Conservation (phyloP, 1,140 invertebrate genomes). For the Aphelinus certus region DNA sequence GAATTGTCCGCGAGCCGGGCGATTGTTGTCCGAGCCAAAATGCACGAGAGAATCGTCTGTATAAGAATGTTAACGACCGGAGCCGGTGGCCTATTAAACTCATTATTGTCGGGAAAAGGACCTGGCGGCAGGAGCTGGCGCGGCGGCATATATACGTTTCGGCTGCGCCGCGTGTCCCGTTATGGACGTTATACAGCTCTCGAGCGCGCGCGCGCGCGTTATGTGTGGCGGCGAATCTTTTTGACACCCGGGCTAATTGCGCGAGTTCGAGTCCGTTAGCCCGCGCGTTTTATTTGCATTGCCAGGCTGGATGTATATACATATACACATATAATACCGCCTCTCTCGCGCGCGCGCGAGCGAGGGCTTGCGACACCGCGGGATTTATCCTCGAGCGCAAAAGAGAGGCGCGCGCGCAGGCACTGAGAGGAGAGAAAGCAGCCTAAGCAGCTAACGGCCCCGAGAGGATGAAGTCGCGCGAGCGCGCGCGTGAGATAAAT, state of each 20-base stretch:
- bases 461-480: conserved; percentile 26
- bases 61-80: conserved; percentile 8
- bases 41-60: neutral
- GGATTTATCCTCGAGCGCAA: conserved; percentile 13
- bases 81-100: conserved; percentile 22
- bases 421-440: neutral
- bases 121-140: neutral
- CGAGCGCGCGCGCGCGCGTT: conserved; percentile 38
- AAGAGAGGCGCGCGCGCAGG: too few relatives aligned
- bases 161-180: conserved; percentile 44
- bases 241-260: conserved; percentile 54
- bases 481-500: conserved; percentile 26
- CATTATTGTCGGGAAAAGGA: conserved; percentile 30
- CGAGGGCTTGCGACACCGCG: neutral
- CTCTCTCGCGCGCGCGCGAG: neutral
- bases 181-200: conserved; percentile 20
- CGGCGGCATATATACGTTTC: neutral
- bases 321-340: too few relatives aligned
- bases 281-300: conserved; percentile 42
- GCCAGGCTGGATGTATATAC: neutral
- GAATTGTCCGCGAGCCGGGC: too few relatives aligned
- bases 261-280: conserved; percentile 35
- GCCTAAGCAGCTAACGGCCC: conserved; percentile 30
- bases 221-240: conserved; percentile 43
- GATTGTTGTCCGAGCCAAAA: too few relatives aligned